Percentiles rank a stretch among this genome's conserved stretches.
These are phyloP conservation scores for Augochlora pura DNA, from an alignment of 1,140 invertebrate genomes.

Conservation along the genomic window DNA sequence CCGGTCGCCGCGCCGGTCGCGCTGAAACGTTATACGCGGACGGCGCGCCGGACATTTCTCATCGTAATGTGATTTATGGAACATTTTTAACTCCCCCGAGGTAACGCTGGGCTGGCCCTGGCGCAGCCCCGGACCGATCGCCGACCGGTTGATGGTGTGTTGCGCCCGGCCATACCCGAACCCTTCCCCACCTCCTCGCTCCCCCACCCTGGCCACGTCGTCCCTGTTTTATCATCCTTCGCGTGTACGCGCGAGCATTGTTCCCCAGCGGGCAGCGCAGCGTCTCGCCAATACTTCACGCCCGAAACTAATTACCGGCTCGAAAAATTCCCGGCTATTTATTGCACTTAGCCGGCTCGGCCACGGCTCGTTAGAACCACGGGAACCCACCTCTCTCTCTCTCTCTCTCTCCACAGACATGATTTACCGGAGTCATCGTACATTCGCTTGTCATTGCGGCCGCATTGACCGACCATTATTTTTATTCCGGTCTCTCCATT, in stretches of 20 bases:
- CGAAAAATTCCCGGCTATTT: constrained; percentile 63
- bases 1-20: constrained; percentile 8
- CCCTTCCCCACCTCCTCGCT: background rate
- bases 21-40: constrained; percentile 53
- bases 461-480: constrained; percentile 23
- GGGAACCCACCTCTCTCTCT: background rate
- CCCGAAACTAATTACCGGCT: constrained; percentile 58
- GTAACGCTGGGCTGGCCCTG: constrained; percentile 57
- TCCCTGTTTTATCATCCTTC: constrained; percentile 23
- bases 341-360: constrained; percentile 34
- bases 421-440: constrained; percentile 27
- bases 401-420: too few species aligned
- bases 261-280: constrained; percentile 23
- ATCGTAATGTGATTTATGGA: constrained; percentile 76
- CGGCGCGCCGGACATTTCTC: constrained; percentile 66
- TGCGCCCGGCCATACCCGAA: background rate
- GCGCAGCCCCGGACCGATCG: constrained; percentile 44
- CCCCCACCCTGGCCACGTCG: constrained; percentile 8
- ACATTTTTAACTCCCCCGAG: constrained; percentile 73
- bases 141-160: constrained; percentile 39
- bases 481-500: background rate
- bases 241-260: constrained; percentile 21
- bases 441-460: constrained; percentile 31
- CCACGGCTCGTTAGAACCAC: constrained; percentile 5
- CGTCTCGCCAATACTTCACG: constrained; percentile 53